A percentile compares a stretch with the other conserved stretches of the same genome.
These are phyloP conservation scores for Bradysia coprophila DNA, from an alignment of 1,140 invertebrate species.

Conservation along the genomic window DNA sequence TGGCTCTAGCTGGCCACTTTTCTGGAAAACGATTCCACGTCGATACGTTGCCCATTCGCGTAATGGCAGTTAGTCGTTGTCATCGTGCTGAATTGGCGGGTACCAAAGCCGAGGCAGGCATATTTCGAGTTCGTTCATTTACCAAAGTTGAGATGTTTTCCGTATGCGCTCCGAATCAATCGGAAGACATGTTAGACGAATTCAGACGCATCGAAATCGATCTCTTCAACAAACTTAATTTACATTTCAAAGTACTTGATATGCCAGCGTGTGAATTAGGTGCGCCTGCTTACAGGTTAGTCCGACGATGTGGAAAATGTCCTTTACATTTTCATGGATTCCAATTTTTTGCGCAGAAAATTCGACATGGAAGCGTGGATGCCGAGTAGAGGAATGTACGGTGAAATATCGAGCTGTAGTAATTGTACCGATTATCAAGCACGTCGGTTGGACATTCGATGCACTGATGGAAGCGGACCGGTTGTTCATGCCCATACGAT, in stretches of 20 bases:
- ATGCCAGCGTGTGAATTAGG: conserved; percentile 93
- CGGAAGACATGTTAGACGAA: conserved; percentile 50
- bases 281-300: conserved; percentile 68
- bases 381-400: conserved; percentile 66
- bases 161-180: conserved; percentile 45
- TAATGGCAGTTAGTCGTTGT: conserved; percentile 83
- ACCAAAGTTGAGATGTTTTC: conserved; percentile 98
- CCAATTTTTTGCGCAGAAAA: conserved; percentile 35
- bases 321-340: not conserved
- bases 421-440: conserved; percentile 95
- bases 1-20: conserved; percentile 67
- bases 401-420: conserved; percentile 92
- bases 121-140: conserved; percentile 77
- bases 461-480: conserved; percentile 26
- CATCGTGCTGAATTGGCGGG: conserved; percentile 78
- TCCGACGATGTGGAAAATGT: conserved; percentile 18
- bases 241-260: conserved; percentile 73
- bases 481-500: conserved; percentile 58
- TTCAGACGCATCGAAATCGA: conserved; percentile 58
- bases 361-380: conserved; percentile 97
- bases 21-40: conserved; percentile 32
- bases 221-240: conserved; percentile 50
- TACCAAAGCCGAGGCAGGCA: conserved; percentile 56
- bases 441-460: conserved; percentile 67
- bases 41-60: conserved; percentile 47